phyloP scores from a whole-genome alignment of 2,797 vertebrate genomes.

The Vipera ursinii region DNA sequence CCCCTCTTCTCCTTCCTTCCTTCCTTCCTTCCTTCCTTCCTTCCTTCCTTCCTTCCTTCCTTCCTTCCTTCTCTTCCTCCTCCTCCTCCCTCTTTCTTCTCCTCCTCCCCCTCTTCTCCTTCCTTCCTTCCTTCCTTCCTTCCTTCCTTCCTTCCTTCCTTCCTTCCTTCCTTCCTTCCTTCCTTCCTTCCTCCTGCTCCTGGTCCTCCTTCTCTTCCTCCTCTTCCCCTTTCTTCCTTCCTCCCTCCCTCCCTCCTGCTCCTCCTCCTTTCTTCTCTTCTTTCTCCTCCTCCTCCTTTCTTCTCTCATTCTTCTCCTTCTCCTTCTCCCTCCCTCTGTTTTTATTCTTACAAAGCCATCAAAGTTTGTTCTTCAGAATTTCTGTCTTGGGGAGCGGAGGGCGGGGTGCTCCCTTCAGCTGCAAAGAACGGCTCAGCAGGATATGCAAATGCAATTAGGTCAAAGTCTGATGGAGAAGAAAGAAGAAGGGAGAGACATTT shows the following conservation, averaged over 20 bases:
- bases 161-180: too few relatives aligned
- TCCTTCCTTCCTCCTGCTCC: accelerated
- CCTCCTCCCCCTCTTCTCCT: too few relatives aligned
- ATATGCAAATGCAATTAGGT: neutral
- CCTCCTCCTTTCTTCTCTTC: too few relatives aligned
- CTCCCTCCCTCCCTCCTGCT: too few relatives aligned
- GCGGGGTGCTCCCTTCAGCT: neutral
- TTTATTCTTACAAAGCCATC: neutral
- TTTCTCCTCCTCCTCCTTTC: too few relatives aligned
- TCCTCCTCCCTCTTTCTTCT: accelerated
- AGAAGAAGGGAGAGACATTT: neutral
- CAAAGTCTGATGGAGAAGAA: neutral
- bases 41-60: too few relatives aligned
- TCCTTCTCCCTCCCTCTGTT: neutral
- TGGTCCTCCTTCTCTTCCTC: accelerated
- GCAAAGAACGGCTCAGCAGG: neutral
- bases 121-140: too few relatives aligned
- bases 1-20: too few relatives aligned
- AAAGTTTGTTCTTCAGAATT: neutral
- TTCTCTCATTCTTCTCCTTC: too few relatives aligned
- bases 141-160: too few relatives aligned
- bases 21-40: too few relatives aligned
- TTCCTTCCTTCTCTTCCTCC: accelerated
- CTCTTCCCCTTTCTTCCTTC: accelerated
- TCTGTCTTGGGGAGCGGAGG: neutral